A percentile compares a stretch with the other conserved stretches of the same genome.
Evolutionary conservation across 2,888 invertebrate species (phyloP).

Genomic region (Thymelicus acteon): DNA sequence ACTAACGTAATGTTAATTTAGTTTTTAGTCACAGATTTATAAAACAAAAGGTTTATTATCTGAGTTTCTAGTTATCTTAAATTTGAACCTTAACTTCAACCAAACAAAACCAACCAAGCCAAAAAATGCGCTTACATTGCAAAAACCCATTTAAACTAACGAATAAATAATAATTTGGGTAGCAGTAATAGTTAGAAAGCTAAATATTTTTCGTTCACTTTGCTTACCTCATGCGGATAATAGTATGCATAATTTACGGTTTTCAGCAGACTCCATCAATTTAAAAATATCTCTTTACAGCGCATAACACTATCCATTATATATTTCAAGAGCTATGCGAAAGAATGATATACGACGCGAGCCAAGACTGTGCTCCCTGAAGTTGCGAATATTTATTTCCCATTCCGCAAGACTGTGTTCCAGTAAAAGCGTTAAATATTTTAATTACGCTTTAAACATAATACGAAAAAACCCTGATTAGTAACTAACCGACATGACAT

Average conservation of each 20-base stretch:
- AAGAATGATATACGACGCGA: conserved; percentile 34
- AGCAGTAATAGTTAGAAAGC: not conserved
- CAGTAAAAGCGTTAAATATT: not conserved
- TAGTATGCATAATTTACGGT: conserved; percentile 20
- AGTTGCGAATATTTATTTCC: conserved; percentile 37
- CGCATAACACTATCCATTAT: conserved; percentile 37
- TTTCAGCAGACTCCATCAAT: conserved; percentile 34
- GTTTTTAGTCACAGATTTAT: too few relatives aligned
- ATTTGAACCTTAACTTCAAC: too few relatives aligned
- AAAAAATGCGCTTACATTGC: too few relatives aligned
- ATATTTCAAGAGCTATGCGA: conserved; percentile 35
- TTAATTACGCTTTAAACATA: not conserved
- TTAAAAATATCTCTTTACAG: conserved; percentile 35
- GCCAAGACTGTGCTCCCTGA: conserved; percentile 31
- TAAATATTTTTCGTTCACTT: conserved; percentile 6
- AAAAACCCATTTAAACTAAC: too few relatives aligned
- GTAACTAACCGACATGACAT: too few relatives aligned
- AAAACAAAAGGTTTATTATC: too few relatives aligned
- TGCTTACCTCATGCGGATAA: conserved; percentile 12
- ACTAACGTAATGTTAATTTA: too few relatives aligned
- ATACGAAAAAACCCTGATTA: too few relatives aligned
- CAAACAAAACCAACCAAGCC: too few relatives aligned
- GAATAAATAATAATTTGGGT: not conserved
- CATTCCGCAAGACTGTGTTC: not conserved
- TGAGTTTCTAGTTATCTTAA: too few relatives aligned